These are phyloP conservation scores for Charadrius vociferus DNA, from an alignment of 2,113 vertebrate genomes.

Conservation along the genomic window DNA sequence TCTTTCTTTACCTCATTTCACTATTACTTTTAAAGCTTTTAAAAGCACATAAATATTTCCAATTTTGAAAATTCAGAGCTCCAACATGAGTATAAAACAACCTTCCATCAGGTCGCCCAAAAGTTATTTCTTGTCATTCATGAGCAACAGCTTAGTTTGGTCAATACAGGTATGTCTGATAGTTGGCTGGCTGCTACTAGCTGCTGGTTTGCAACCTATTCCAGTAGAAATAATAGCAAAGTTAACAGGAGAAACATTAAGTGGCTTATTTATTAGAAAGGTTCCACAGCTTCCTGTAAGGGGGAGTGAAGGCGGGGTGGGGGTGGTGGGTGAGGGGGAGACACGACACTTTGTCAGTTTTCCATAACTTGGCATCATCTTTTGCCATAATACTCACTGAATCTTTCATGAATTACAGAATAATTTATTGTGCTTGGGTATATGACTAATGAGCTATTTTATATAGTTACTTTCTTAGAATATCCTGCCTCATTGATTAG, in stretches of 20 bases:
- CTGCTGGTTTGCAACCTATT: not conserved
- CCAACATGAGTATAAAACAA: not conserved
- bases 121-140: not conserved
- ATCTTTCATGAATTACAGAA: not conserved
- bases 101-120: not conserved
- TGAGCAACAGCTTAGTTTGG: not conserved
- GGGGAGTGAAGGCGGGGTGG: not conserved
- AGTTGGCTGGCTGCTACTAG: not conserved
- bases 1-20: not conserved
- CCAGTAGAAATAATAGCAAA: not conserved
- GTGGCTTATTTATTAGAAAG: conserved; percentile 28
- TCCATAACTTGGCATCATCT: not conserved
- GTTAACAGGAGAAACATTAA: not conserved
- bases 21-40: not conserved
- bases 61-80: not conserved
- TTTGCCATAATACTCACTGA: not conserved
- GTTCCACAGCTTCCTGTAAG: not conserved
- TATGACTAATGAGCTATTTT: not conserved
- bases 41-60: not conserved
- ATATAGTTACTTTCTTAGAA: not conserved
- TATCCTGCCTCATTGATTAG: not conserved
- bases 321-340: too few species aligned
- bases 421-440: not conserved
- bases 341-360: too few species aligned
- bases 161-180: not conserved